Conservation (phyloP, 2,797 vertebrate genomes). For the Cephalopachus bancanus region DNA sequence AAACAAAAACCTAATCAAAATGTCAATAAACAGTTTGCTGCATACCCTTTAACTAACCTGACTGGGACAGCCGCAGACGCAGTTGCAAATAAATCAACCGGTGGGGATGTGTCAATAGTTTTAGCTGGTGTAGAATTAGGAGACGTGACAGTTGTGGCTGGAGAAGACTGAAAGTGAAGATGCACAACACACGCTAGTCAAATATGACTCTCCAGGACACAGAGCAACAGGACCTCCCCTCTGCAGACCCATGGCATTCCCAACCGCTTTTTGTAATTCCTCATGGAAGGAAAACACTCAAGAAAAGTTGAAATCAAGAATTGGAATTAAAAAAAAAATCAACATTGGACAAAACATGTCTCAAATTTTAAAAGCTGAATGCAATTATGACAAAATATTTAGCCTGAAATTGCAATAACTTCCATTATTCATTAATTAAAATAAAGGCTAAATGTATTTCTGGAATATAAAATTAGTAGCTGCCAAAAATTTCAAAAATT, state of each 20-base stretch:
- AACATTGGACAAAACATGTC: neutral
- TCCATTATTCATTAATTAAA: conserved; percentile 42
- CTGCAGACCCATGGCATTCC: neutral
- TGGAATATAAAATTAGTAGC: neutral
- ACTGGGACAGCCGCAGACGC: conserved; percentile 90
- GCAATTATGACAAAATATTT: conserved; percentile 16
- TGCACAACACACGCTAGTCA: conserved; percentile 73
- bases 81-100: conserved; percentile 91
- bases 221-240: neutral
- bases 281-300: neutral
- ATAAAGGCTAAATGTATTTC: conserved; percentile 25
- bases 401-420: neutral
- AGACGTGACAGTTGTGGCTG: conserved; percentile 93
- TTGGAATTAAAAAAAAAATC: neutral
- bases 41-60: conserved; percentile 88
- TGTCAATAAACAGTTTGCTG: neutral
- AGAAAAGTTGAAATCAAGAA: conserved; percentile 31
- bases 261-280: neutral
- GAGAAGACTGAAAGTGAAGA: conserved; percentile 91
- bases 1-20: conserved; percentile 38
- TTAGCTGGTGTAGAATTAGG: conserved; percentile 97
- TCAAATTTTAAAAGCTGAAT: conserved; percentile 14
- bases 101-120: conserved; percentile 93
- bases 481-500: conserved; percentile 4
- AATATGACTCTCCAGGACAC: neutral